Evolutionary conservation across 2,113 vertebrate genomes (phyloP).

Genomic region (Fregetta grallaria): DNA sequence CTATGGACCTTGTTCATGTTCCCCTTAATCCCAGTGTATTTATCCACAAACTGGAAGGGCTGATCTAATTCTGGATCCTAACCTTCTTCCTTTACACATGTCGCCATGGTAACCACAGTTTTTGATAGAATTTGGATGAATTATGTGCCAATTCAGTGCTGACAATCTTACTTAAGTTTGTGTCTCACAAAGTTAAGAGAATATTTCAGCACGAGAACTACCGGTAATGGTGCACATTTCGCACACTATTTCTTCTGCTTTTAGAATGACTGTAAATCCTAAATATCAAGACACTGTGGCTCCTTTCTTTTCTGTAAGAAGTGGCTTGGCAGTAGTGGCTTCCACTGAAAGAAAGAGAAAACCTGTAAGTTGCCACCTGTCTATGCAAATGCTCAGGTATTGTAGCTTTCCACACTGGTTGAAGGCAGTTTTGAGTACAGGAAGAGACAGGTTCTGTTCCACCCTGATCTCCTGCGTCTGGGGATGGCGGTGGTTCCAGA

Average conservation of each 20-base stretch:
- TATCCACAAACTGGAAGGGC: conserved; percentile 42
- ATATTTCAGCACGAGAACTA: background rate
- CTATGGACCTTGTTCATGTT: background rate
- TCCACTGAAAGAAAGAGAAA: background rate
- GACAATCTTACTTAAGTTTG: background rate
- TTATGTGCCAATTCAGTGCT: background rate
- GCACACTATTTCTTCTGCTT: background rate
- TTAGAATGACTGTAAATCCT: background rate
- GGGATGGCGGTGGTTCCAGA: background rate
- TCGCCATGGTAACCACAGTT: background rate
- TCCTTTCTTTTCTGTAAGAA: background rate
- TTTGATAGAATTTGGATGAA: background rate
- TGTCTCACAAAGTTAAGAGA: background rate
- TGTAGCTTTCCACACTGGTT: background rate
- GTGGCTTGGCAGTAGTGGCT: background rate
- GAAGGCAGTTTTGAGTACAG: background rate
- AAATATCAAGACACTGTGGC: background rate
- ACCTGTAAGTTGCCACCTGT: fast-evolving
- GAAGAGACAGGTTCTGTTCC: background rate
- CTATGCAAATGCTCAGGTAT: background rate
- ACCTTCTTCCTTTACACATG: background rate
- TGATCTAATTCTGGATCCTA: conserved; percentile 26
- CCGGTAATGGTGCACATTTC: background rate
- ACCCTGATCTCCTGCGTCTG: background rate
- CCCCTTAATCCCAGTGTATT: conserved; percentile 45